Conservation (phyloP, 1,140 invertebrate genomes). For the Arctopsyche grandis region DNA sequence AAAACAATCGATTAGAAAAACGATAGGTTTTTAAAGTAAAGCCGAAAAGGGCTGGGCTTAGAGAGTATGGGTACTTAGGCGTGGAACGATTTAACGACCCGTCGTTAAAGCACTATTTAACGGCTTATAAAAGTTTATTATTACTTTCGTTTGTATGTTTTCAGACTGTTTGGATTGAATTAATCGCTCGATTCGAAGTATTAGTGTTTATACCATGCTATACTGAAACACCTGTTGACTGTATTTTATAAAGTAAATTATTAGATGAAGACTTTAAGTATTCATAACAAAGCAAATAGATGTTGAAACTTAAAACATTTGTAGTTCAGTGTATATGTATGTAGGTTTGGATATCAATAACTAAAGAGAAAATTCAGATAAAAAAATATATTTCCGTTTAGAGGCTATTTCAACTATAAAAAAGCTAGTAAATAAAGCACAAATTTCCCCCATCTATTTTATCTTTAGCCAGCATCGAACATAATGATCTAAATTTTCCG, state of each 20-base stretch:
- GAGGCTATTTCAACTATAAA: no score
- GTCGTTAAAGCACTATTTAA: neutral
- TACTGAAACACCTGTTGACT: conserved; percentile 1
- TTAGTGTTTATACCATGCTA: neutral
- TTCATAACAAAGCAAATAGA: no score
- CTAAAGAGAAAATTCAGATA: no score
- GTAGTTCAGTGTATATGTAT: no score
- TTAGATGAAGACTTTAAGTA: no score
- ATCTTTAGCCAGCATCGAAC: no score
- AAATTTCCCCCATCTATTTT: no score
- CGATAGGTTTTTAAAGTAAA: neutral
- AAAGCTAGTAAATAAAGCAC: no score
- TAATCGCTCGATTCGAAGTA: neutral
- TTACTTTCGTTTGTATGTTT: neutral
- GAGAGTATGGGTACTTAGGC: neutral
- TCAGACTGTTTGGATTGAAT: neutral
- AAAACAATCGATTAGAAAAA: neutral
- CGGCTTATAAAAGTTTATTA: conserved; percentile 16
- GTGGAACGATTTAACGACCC: conserved; percentile 4
- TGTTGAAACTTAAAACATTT: no score
- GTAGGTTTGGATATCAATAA: no score
- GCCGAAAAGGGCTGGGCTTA: neutral
- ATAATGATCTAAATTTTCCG: no score
- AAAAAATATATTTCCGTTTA: no score
- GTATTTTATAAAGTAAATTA: neutral